A percentile compares a stretch with the other conserved stretches of the same genome.
Evolutionary conservation across 2,888 invertebrate species (phyloP).

Genomic region (Phanerotoma sp.): DNA sequence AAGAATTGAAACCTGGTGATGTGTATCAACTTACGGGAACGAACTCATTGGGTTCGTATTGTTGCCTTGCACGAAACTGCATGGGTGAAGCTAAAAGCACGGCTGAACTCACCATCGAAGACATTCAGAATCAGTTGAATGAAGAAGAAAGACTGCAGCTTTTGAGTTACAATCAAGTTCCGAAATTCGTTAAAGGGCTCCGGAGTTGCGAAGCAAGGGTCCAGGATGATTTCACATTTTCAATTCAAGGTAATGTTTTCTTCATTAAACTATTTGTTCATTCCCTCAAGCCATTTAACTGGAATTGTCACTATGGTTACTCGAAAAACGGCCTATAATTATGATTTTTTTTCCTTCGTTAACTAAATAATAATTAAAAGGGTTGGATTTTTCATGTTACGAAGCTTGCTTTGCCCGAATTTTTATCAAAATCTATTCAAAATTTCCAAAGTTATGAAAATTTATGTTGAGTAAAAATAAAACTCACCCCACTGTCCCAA

Average conservation of each 20-base stretch:
- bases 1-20: constrained; percentile 88
- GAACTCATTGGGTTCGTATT: constrained; percentile 84
- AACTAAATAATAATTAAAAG: too few species aligned
- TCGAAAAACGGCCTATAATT: too few species aligned
- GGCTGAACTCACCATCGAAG: constrained; percentile 85
- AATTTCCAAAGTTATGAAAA: too few species aligned
- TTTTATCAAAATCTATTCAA: too few species aligned
- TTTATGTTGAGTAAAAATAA: too few species aligned
- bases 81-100: constrained; percentile 89
- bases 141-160: constrained; percentile 81
- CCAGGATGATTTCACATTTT: constrained; percentile 78
- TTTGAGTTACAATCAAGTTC: constrained; percentile 76
- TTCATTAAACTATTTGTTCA: too few species aligned
- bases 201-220: constrained; percentile 82
- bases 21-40: constrained; percentile 90
- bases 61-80: constrained; percentile 85
- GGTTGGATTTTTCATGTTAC: too few species aligned
- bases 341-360: too few species aligned
- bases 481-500: too few species aligned
- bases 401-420: too few species aligned
- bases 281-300: too few species aligned
- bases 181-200: constrained; percentile 78
- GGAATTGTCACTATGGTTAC: too few species aligned
- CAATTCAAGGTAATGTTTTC: constrained; percentile 80
- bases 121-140: constrained; percentile 85